Evolutionary conservation across 2,113 vertebrate species (phyloP), one percentile per base, ranked within the genome.

Genomic region (Todiramphus saurophagus): DNA sequence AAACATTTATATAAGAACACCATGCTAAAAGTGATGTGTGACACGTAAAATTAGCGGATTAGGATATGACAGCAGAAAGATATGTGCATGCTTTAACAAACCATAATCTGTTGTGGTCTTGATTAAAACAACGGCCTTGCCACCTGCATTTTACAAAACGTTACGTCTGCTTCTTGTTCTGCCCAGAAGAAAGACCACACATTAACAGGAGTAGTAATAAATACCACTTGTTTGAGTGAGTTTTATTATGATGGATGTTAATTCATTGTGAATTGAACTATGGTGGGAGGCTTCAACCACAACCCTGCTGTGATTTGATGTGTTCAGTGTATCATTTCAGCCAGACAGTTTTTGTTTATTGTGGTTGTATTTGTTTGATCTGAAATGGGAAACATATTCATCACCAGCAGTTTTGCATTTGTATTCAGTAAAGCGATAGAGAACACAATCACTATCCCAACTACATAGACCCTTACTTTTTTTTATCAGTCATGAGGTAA

Each of bases 331-430:
- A 89, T 89, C 35, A 27, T 82, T 94, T 87, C 81, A 92, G 28
- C 48, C 50, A 79, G 83, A 58, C 87, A 79, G 62, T 94, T 95
- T 95, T 83, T 91, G 37, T 92, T 92, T 96, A 50, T 82, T 82
- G 77, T 94, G 73, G 66, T 37, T 46, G 3, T 73, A 58, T 92
- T 93, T 92, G 69, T 94, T 92, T 92, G 69, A 68, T 93, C 28
- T 92, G 58, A 89, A 87, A 91, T 91, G 48, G n/a, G 58, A 94
- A 93, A 39, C 80, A 55, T 60, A 75, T 44, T 87, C 12, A 24
- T 84, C 69, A 37, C 43, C 72, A 78, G 35, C 39, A 68, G 53
- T 51, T 96, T 46, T 78, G 58, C 33, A 50, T 92, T 96, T 92
- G 37, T 78, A n/a, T 79, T 95, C 41, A 53, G 5, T 87, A 46